Base-by-base conservation (phyloP, 2,797 vertebrate genomes). In the Amphiprion clarkii region DNA sequence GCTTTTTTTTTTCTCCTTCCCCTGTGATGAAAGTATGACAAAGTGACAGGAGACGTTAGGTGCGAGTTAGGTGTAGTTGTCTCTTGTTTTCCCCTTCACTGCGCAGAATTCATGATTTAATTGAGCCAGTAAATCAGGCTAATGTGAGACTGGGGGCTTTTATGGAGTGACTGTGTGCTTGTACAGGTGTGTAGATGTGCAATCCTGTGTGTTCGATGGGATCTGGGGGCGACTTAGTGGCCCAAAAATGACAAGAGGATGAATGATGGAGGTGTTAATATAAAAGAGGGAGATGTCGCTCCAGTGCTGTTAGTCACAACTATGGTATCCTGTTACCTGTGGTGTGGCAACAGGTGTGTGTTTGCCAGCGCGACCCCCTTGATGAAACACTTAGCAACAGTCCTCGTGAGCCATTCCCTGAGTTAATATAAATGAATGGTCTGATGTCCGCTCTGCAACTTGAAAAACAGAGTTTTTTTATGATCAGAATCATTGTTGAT, bases 61-160 rank as follows among this genome's bases (percentile, higher is more conserved):
- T 59, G 64, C 36, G 16, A 58, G 77, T 84, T 73, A 67, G 76
- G 78, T 84, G 87, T 55, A 59, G 76, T 74, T 79, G 76, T 87
- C 76, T 84, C 71, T 83, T 84, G 83, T 85, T 87, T 91, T 89
- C 83, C 89, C 78, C 84, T 71, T 84, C 40, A 9, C 76, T 86
- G 84, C 88, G 59, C 86, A 48, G 70, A 76, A 87, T 67, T 78
- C 82, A 70, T 44, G 75, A 81, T 54, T 74, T 86, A 86, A 90
- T 74, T 77, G 84, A 86, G 81, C 63, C 83, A 57, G 83, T 89
- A 87, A 89, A 91, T 93, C 88, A 90, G 87, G 62, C 78, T 89
- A 87, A 89, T 78, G 83, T 54, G 77, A 83, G 76, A 66, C 57
- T 33, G 71, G 36, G 51, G 68, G 71, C 77, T 83, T 73, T 81